Percentiles rank a stretch among this genome's conserved stretches.
Conservation (phyloP, 2,888 invertebrate species). For the Campoplex nolae region DNA sequence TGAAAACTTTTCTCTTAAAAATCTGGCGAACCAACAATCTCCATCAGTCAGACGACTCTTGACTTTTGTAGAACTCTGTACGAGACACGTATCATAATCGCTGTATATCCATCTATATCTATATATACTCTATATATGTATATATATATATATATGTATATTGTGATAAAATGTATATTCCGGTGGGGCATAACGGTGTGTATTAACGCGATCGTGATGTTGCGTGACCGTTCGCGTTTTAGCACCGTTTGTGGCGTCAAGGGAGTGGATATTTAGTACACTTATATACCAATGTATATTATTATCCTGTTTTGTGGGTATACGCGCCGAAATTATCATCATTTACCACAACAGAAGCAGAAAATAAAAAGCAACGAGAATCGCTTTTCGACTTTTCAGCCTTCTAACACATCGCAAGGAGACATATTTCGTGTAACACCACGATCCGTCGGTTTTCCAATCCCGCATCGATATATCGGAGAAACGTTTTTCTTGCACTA, state of each 20-base stretch:
- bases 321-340: conserved; percentile 8
- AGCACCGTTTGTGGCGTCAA: conserved; percentile 53
- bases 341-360: not conserved
- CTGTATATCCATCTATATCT: not conserved
- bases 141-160: conserved; percentile 14
- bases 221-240: conserved; percentile 68
- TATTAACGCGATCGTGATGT: conserved; percentile 59
- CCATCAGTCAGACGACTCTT: not conserved
- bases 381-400: conserved; percentile 19
- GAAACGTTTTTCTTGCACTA: not conserved
- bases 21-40: not conserved
- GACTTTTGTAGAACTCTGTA: conserved; percentile 9
- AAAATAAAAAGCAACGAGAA: conserved; percentile 15
- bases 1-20: not conserved
- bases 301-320: conserved; percentile 36
- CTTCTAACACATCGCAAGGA: not conserved
- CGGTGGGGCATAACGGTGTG: conserved; percentile 13
- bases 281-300: conserved; percentile 44
- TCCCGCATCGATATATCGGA: not conserved
- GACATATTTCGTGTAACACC: too few relatives aligned
- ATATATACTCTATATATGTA: conserved; percentile 2
- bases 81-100: conserved; percentile 29
- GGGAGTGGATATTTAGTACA: conserved; percentile 56
- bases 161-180: conserved; percentile 58
- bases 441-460: not conserved